phyloP scores from a whole-genome alignment of 2,888 invertebrate genomes.

The Strigamia transsilvanica region DNA sequence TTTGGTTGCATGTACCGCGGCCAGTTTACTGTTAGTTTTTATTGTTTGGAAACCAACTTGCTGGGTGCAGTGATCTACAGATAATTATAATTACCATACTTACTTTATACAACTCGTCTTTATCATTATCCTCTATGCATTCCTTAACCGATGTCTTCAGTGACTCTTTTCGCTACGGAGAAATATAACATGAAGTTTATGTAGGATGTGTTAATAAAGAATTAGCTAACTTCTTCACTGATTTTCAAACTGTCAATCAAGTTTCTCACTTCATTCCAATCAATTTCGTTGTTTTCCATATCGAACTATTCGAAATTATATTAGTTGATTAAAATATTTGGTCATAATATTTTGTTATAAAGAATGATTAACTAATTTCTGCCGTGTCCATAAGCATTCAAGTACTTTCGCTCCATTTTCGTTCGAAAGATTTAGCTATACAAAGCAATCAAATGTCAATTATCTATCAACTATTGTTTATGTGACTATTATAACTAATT shows the following conservation, averaged over 20 bases:
- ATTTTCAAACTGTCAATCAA: slow-evolving; percentile 9
- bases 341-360: too few relatives aligned
- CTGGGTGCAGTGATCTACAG: too few relatives aligned
- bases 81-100: too few relatives aligned
- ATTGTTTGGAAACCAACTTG: too few relatives aligned
- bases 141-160: neutral
- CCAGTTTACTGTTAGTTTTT: too few relatives aligned
- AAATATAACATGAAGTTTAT: neutral
- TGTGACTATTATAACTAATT: neutral
- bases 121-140: slow-evolving; percentile 12
- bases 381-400: neutral
- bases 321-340: neutral
- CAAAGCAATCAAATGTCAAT: neutral
- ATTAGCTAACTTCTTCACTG: neutral
- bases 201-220: too few relatives aligned
- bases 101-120: neutral
- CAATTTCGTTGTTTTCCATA: neutral
- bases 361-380: neutral
- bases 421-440: neutral
- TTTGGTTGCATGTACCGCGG: too few relatives aligned
- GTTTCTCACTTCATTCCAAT: neutral
- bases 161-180: neutral
- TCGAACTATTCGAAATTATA: neutral
- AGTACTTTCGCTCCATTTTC: neutral
- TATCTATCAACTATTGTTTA: neutral